Evolutionary conservation across 1,140 invertebrate genomes (phyloP).

Genomic region (Cydia fagiglandana): DNA sequence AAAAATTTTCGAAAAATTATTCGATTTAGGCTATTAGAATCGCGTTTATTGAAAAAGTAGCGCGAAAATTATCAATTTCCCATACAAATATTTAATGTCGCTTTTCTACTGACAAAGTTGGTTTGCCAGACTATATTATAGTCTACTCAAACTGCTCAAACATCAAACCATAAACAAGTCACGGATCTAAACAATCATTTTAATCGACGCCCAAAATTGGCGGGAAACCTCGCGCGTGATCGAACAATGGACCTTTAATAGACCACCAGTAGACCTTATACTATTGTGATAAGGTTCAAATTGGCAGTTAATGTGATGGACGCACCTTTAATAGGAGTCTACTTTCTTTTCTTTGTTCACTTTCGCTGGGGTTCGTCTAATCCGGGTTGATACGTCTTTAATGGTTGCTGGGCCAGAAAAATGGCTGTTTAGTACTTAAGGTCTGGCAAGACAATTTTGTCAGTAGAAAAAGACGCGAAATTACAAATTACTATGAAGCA

Average conservation of each 20-base stretch:
- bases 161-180: constrained; percentile 17
- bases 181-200: constrained; percentile 9
- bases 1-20: too few species aligned
- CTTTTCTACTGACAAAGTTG: too few species aligned
- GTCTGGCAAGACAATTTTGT: not conserved
- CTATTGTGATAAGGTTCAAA: too few species aligned
- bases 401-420: not conserved
- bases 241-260: constrained; percentile 6
- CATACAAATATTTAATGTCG: too few species aligned
- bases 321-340: not conserved
- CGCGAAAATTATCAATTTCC: too few species aligned
- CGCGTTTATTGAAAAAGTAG: too few species aligned
- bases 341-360: constrained; percentile 23
- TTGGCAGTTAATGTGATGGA: not conserved
- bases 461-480: not conserved
- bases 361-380: constrained; percentile 24
- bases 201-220: constrained; percentile 40
- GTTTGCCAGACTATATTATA: too few species aligned
- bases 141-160: not conserved
- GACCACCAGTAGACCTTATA: too few species aligned
- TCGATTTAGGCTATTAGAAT: too few species aligned
- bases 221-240: constrained; percentile 39
- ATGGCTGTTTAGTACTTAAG: too few species aligned
- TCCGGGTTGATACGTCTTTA: constrained; percentile 1
- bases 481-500: too few species aligned